Evolutionary conservation across 2,888 invertebrate species (phyloP), one percentile per base, ranked within the genome.

Genomic region (Melanophora roralis): DNA sequence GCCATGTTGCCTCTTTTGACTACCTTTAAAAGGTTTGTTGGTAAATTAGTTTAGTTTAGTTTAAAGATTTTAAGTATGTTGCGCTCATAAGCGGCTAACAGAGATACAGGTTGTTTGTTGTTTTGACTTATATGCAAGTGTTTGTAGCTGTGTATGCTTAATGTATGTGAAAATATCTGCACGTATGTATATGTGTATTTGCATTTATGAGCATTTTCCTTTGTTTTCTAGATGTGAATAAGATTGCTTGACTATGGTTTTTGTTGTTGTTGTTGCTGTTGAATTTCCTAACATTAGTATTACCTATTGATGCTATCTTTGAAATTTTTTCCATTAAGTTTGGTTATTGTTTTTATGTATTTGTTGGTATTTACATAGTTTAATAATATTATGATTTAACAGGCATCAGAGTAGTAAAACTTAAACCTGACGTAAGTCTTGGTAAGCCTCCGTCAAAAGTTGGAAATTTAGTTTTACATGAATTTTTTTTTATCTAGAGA

Each of bases 21-120:
- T 55, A 32, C 19, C 45, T 14, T n/a, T 47, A 47, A 32, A 2
- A 21, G 9, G 19, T 16, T n/a, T 9, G 23, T 14, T 53, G 21
- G 5, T 34, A 51, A 36, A 36, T 60, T 68, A 36, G 43, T 62
- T 55, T 53, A 53, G 53, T 53, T 78, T 65, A 45, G 51, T 57
- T 57, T 43, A 19, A 74, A 64, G 68, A 51, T 51, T 74, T n/a
- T n/a, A n/a, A n/a, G n/a, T 69, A 74, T 79, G 74, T 36, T 69
- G 69, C 62, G 12, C 55, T 64, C 5, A 57, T 64, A 74, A 64
- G 68, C 57, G 38, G 68, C 68, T 69, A 64, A 51, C 32, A 69
- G 6, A 6, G 6, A 74, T 68, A 36, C 73, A 69, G 78, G 73
- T 78, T 78, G 68, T 65, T 27, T 57, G 19, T 21, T 40, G 21